Base-by-base conservation (phyloP, 2,888 invertebrate species). In the Amaurobius ferox region DNA sequence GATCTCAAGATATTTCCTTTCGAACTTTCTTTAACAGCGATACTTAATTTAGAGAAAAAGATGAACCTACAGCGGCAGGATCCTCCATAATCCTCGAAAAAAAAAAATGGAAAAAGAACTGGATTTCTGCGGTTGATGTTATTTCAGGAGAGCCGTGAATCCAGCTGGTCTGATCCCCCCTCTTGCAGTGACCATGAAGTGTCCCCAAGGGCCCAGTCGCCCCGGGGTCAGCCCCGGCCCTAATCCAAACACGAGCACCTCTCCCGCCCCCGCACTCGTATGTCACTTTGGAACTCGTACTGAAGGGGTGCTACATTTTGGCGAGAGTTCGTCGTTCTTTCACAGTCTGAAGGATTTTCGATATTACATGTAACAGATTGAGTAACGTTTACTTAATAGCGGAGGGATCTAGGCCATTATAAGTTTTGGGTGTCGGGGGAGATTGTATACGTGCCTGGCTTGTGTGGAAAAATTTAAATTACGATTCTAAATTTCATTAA, bases 211-310 rank as follows among this genome's bases (percentile, higher is more conserved):
- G 72, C 71, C 64, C 67, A 66, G 77, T 72, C 77, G 72, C 83
- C 83, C 83, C 39, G 71, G 44, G 83, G 83, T 85, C 83, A 85
- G 77, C 77, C 83, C 55, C 55, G 40, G 61, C 28, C 77, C 83
- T 85, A 85, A 85, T 85, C 83, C 83, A 85, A 85, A 85, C 77
- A 77, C 72, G 39, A 77, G 77, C 77, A 77, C 77, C 72, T 77
- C 83, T 77, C 77, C 70, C 68, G 13, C 30, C 73, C 70, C 40
- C 44, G 64, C 35, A 35, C 81, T 76, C 81, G 48, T 76, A 64
- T 83, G 76, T 83, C 81, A 76, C 44, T 40, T 23, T 55, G 7
- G 64, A 29, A 30, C n/a, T 23, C 6, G 32, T 16, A 29, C 1
- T 32, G 26, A 23, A 66, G n/a, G 26, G 23, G 23, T 28, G 28